Evolutionary conservation across 1,140 invertebrate genomes (phyloP).

Genomic region (Ips typographus): DNA sequence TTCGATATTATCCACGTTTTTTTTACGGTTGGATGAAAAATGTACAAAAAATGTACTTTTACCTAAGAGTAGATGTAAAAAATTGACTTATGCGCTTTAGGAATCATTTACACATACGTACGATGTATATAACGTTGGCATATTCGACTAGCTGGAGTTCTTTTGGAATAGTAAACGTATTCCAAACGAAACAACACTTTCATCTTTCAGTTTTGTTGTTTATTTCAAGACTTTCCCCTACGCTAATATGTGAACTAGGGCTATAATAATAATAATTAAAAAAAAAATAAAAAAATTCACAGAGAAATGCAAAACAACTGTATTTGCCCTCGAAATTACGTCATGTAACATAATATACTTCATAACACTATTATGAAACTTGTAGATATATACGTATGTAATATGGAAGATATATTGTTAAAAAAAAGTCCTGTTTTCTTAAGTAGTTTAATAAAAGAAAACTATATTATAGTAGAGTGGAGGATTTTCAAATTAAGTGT

Average conservation of each 20-base stretch:
- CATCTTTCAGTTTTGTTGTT: neutral
- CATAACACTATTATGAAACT: slow-evolving; percentile 47
- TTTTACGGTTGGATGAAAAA: slow-evolving; percentile 14
- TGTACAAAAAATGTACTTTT: slow-evolving; percentile 1
- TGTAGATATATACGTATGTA: slow-evolving; percentile 48
- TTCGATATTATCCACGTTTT: slow-evolving; percentile 5
- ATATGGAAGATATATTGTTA: slow-evolving; percentile 51
- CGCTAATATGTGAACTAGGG: slow-evolving; percentile 35
- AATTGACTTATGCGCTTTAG: slow-evolving; percentile 19
- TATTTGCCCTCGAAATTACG: slow-evolving; percentile 39
- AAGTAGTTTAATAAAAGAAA: slow-evolving; percentile 19
- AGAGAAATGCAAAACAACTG: slow-evolving; percentile 20
- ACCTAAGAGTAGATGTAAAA: slow-evolving; percentile 14
- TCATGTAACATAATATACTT: slow-evolving; percentile 47
- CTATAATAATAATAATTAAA: slow-evolving; percentile 28
- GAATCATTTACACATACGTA: slow-evolving; percentile 13
- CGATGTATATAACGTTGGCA: slow-evolving; percentile 9
- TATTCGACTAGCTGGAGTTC: neutral
- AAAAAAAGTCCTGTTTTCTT: slow-evolving; percentile 47
- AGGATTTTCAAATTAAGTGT: neutral
- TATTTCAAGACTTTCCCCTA: neutral
- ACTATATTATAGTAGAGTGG: neutral
- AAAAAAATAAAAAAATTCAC: slow-evolving; percentile 23
- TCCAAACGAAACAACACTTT: neutral
- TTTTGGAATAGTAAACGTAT: neutral